Evolutionary conservation across 2,888 invertebrate species (phyloP), one percentile per base, ranked within the genome.

Genomic region (Hemaris fuciformis): DNA sequence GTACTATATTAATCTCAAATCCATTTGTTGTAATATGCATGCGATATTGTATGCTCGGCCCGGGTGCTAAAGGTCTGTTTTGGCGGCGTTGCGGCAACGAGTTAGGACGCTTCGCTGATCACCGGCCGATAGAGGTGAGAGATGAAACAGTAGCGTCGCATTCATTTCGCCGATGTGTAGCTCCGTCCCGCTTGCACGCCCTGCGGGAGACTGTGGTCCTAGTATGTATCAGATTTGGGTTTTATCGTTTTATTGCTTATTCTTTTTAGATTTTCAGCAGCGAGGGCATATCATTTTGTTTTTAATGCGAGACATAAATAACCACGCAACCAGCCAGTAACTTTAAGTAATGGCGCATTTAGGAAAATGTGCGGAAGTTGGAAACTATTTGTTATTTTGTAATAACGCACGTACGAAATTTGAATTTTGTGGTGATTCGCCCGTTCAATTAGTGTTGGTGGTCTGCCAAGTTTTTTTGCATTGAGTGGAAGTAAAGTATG

Each of bases 221-320:
- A 89, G 89, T 87, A 89, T 91, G 92, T 92, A 92, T 92, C 92
- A 91, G 92, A 92, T 91, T 92, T 91, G 91, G 90, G 90, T 89
- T 92, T 92, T 92, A 92, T 91, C 91, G 91, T 92, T 92, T 92
- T 92, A 92, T 91, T 91, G 92, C 92, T 90, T 92, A 92, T 92
- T 92, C 91, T 92, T 92, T 91, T 92, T 92, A 91, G 91, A 92
- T 92, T 92, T 92, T 91, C 91, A 91, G 88, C 88, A 85, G 89
- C 86, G 89, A 85, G 90, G 88, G 91, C 91, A 90, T 91, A 92
- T 91, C 91, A 91, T 91, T 92, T 90, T 89, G 89, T 89, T 91
- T 92, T 92, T 91, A 91, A 92, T 91, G 90, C 80, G 81, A 81
- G 74, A 74, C 87, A 89, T 92, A 91, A 91, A 91, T 91, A 91